These are phyloP conservation scores for Yponomeuta cagnagella DNA, from an alignment of 2,888 invertebrate species.

Conservation along the genomic window DNA sequence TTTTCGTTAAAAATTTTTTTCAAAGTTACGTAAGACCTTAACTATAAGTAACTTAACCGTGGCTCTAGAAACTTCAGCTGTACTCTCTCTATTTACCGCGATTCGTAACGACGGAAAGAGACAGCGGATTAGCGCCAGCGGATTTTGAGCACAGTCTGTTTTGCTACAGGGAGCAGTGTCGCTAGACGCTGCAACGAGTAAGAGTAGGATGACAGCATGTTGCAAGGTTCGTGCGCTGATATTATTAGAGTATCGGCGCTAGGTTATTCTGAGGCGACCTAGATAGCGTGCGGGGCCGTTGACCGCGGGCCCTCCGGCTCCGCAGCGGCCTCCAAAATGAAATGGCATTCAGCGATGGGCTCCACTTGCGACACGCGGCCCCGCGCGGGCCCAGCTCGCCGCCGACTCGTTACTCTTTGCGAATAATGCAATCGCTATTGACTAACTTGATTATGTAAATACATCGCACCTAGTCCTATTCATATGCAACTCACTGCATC, in stretches of 20 bases:
- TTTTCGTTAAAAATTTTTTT: background rate
- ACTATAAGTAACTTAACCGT: background rate
- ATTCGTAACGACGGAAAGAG: constrained; percentile 52
- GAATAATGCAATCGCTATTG: constrained; percentile 48
- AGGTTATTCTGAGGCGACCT: constrained; percentile 75
- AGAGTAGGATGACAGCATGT: constrained; percentile 59
- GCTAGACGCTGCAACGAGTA: constrained; percentile 48
- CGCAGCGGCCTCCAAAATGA: constrained; percentile 73
- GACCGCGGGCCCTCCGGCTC: constrained; percentile 72
- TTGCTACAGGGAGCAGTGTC: constrained; percentile 54
- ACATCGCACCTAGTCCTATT: constrained; percentile 1
- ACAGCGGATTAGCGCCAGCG: constrained; percentile 46
- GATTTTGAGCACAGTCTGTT: constrained; percentile 38
- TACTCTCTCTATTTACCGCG: constrained; percentile 19
- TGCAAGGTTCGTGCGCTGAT: constrained; percentile 62
- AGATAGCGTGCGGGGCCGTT: constrained; percentile 71
- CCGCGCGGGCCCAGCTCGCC: constrained; percentile 51
- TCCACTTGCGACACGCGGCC: constrained; percentile 69
- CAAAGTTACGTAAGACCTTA: constrained; percentile 1
- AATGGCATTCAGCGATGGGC: constrained; percentile 74
- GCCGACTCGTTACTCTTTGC: constrained; percentile 39
- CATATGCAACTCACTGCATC: constrained; percentile 1
- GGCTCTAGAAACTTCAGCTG: constrained; percentile 35
- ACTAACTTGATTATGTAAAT: constrained; percentile 28
- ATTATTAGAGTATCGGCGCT: constrained; percentile 75